These are phyloP conservation scores for Acipenser oxyrinchus DNA, from an alignment of 2,797 vertebrate genomes.

Conservation along the genomic window DNA sequence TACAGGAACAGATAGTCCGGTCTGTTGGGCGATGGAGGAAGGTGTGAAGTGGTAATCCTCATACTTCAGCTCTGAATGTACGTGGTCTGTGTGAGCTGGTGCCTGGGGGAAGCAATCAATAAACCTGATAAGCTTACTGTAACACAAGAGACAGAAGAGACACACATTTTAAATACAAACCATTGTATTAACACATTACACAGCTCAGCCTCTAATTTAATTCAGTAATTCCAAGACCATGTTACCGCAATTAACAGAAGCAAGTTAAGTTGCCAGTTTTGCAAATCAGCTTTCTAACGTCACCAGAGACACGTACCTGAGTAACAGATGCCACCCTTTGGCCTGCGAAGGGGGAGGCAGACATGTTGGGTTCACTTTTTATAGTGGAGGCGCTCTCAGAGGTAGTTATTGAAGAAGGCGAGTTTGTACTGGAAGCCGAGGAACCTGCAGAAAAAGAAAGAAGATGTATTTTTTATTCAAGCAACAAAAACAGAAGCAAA, in stretches of 20 bases:
- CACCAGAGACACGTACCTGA: conserved; percentile 61
- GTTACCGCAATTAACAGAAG: no score
- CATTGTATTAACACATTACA: no score
- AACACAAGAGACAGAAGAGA: no score
- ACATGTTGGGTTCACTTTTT: conserved; percentile 72
- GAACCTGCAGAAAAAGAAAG: conserved; percentile 48
- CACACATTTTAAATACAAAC: no score
- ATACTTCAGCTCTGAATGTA: conserved; percentile 81
- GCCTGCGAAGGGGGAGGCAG: conserved; percentile 63
- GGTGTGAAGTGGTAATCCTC: conserved; percentile 80
- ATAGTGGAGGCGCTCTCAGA: conserved; percentile 74
- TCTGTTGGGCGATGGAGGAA: conserved; percentile 60
- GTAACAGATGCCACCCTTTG: conserved; percentile 59
- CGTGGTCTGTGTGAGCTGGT: conserved; percentile 56
- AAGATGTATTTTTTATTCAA: no score
- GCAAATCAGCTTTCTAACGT: no score
- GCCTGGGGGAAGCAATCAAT: conserved; percentile 30
- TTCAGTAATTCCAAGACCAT: no score
- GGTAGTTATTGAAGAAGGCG: conserved; percentile 62
- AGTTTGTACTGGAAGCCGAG: conserved; percentile 50
- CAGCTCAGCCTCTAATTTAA: no score
- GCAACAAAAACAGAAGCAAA: no score
- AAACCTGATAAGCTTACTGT: no score
- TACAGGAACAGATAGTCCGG: conserved; percentile 42
- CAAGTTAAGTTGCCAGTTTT: no score